phyloP scores from a whole-genome alignment of 2,113 vertebrate genomes.

The Macaca mulatta region DNA sequence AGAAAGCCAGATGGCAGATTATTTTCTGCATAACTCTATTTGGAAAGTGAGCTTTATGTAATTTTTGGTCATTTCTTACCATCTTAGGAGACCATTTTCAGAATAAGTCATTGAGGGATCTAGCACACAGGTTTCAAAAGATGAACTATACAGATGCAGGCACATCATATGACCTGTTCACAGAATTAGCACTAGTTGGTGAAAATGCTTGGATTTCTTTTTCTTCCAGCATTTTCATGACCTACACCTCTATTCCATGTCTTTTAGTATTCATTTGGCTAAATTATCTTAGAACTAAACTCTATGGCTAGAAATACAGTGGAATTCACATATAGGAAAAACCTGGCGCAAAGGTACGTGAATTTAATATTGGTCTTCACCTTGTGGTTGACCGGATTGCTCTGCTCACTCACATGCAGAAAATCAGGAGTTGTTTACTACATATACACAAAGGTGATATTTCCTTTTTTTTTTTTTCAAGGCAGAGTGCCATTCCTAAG shows the following conservation, averaged over 20 bases:
- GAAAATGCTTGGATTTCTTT: neutral
- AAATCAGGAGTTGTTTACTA: neutral
- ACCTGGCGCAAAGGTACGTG: neutral
- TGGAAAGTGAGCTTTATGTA: conserved; percentile 66
- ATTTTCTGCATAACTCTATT: conserved; percentile 63
- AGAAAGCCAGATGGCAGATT: conserved; percentile 67
- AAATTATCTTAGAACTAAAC: neutral
- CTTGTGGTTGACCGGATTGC: neutral
- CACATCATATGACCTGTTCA: neutral
- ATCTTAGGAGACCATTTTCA: conserved; percentile 51
- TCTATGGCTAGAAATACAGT: neutral
- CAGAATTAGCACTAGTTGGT: neutral
- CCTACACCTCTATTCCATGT: neutral
- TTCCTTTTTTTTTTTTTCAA: neutral
- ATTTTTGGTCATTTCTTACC: conserved; percentile 61
- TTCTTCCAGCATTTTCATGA: neutral
- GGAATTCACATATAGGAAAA: neutral
- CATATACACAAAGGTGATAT: neutral
- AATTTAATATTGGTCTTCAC: neutral
- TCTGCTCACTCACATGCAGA: neutral
- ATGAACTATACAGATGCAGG: neutral
- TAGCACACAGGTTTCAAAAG: conserved; percentile 15
- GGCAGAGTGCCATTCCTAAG: neutral
- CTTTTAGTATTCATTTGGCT: neutral
- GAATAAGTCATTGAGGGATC: conserved; percentile 38